These are phyloP conservation scores for Corythaixoides concolor DNA, from an alignment of 2,113 vertebrate species.

Conservation along the genomic window DNA sequence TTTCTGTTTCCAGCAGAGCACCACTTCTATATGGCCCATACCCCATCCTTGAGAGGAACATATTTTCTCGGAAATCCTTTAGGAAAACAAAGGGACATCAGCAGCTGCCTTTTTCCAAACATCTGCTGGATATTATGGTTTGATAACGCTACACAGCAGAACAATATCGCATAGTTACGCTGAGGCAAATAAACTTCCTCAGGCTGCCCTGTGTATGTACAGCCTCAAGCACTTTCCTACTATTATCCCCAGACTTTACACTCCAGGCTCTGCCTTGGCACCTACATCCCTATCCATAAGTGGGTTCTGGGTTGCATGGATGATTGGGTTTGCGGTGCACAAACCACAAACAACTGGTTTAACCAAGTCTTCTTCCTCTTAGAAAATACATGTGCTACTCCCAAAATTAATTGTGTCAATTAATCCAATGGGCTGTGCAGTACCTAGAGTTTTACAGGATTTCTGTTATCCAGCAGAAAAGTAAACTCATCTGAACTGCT, in stretches of 20 bases:
- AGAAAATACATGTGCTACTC: background rate
- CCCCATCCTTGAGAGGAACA: background rate
- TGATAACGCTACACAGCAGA: background rate
- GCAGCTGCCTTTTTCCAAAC: background rate
- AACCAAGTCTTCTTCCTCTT: background rate
- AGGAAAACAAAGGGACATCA: background rate
- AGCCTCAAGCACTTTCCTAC: background rate
- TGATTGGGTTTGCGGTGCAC: background rate
- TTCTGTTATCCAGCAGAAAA: background rate
- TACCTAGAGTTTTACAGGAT: background rate
- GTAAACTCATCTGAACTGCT: background rate
- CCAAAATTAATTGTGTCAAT: background rate
- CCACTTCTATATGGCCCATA: background rate
- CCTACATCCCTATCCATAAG: background rate
- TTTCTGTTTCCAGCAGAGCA: background rate
- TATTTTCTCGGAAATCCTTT: background rate
- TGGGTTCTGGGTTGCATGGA: background rate
- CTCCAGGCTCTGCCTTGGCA: background rate
- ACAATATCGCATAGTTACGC: accelerated
- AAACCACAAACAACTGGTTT: background rate
- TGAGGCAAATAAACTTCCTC: background rate
- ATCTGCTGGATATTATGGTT: background rate
- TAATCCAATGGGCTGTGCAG: background rate
- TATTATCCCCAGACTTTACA: background rate
- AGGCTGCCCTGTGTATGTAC: background rate